Percentiles rank a stretch among this genome's conserved stretches.
phyloP scores from a whole-genome alignment of 64 coral and sea anemone species.

The Stichodactyla helianthus region DNA sequence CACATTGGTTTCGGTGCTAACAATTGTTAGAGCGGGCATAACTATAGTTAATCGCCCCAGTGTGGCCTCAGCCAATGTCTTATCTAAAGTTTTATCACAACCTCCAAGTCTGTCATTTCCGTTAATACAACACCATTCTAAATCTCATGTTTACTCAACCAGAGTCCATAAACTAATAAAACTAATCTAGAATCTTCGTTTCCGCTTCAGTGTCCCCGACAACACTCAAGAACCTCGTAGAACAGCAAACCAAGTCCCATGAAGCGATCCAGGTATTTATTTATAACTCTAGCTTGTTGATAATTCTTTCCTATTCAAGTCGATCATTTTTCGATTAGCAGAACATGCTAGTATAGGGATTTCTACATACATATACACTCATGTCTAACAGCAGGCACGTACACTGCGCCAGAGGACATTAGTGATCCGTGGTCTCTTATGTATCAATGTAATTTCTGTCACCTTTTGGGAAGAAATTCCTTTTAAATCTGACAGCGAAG shows the following conservation, averaged over 20 bases:
- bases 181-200: not conserved
- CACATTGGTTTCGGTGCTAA: too few species aligned
- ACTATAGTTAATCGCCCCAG: too few species aligned
- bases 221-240: conserved; percentile 49
- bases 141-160: not conserved
- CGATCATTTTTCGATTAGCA: not conserved
- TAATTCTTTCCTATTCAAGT: not conserved
- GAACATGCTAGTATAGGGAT: not conserved
- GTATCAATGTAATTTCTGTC: too few species aligned
- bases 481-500: too few species aligned
- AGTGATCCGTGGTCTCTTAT: too few species aligned
- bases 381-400: not conserved
- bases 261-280: conserved; percentile 83
- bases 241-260: conserved; percentile 82
- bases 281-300: not conserved
- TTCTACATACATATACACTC: not conserved
- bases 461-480: too few species aligned
- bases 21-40: too few species aligned
- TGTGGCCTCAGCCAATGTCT: too few species aligned
- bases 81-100: not conserved
- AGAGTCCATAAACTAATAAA: not conserved
- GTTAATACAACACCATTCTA: not conserved
- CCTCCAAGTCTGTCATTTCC: not conserved
- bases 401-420: not conserved
- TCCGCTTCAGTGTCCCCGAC: conserved; percentile 40